Evolutionary conservation across 2,888 invertebrate species (phyloP).

Genomic region (Magallana nippona): DNA sequence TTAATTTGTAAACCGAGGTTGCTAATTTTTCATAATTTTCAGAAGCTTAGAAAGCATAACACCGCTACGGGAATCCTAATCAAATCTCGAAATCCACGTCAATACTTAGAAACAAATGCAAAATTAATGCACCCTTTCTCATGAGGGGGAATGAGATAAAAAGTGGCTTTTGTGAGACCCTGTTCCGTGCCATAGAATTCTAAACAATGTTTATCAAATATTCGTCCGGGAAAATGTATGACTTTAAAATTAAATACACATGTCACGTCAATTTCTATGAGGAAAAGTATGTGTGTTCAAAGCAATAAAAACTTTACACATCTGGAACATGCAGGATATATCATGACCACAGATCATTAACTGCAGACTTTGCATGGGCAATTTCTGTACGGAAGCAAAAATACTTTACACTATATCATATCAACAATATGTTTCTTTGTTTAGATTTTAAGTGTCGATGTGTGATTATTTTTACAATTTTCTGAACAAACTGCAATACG

Average conservation of each 20-base stretch:
- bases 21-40: slow-evolving; percentile 4
- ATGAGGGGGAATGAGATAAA: slow-evolving; percentile 1
- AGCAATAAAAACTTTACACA: no score
- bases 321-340: no score
- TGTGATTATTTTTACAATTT: no score
- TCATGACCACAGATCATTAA: no score
- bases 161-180: background rate
- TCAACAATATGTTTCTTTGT: no score
- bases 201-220: background rate
- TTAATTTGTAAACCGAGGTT: background rate
- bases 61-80: background rate
- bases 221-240: background rate
- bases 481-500: no score
- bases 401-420: no score
- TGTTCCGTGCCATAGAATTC: background rate
- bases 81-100: background rate
- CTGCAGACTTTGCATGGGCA: no score
- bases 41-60: background rate
- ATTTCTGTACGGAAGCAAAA: no score
- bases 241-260: background rate
- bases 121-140: background rate
- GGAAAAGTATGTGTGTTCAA: background rate
- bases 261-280: background rate
- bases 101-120: background rate
- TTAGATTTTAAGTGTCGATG: no score